Conservation (phyloP, 2,888 invertebrate species). For the Phengaris alcon region DNA sequence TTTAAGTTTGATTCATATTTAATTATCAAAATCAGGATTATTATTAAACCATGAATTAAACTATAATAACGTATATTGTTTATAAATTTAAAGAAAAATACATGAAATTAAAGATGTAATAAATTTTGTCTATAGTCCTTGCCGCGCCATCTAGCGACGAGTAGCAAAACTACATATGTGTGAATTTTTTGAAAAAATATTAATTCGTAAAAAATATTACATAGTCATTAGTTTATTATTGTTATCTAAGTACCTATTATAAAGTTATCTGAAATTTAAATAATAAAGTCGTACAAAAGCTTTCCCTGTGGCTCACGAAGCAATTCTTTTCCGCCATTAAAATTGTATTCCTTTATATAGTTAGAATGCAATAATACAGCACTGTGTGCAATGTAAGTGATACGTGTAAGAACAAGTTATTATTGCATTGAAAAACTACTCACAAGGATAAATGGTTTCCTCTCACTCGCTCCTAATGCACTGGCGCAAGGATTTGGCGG, state of each 20-base stretch:
- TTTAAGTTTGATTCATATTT: neutral
- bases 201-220: neutral
- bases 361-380: neutral
- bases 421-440: constrained; percentile 14
- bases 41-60: no score
- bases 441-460: constrained; percentile 2
- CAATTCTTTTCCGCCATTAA: neutral
- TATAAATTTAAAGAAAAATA: no score
- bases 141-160: constrained; percentile 58
- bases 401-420: constrained; percentile 8
- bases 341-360: neutral
- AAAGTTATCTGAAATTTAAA: neutral
- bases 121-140: no score
- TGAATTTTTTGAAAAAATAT: neutral
- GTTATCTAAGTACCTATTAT: neutral
- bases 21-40: neutral
- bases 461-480: neutral
- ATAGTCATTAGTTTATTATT: neutral
- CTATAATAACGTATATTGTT: no score
- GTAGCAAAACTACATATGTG: constrained; percentile 45
- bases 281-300: no score
- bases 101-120: no score
- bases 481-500: constrained; percentile 29
- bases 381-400: neutral
- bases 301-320: neutral